Evolutionary conservation across 2,888 invertebrate species (phyloP).

Genomic region (Sminthurinus aureus): DNA sequence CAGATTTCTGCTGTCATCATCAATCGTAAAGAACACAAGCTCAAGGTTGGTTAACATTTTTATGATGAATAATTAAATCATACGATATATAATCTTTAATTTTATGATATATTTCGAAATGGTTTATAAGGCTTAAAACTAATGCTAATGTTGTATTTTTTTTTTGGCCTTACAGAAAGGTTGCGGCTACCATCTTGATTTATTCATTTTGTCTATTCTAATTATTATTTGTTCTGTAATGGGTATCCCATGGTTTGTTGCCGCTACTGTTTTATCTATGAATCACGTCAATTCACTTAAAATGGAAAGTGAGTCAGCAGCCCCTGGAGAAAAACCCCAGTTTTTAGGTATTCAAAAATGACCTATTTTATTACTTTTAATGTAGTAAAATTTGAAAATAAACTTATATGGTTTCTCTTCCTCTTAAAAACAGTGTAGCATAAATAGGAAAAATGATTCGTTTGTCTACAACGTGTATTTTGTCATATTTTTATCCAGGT

Average conservation of each 20-base stretch:
- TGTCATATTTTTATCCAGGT: too few species aligned
- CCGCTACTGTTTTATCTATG: constrained; percentile 96
- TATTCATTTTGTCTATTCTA: constrained; percentile 64
- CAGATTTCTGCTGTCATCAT: constrained; percentile 99
- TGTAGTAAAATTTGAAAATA: too few species aligned
- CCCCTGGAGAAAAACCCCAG: constrained; percentile 92
- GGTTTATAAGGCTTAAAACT: background rate
- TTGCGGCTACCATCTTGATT: constrained; percentile 67
- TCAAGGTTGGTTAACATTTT: constrained; percentile 70
- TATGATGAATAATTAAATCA: background rate
- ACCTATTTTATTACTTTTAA: too few species aligned
- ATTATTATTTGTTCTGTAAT: constrained; percentile 70
- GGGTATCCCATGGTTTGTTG: constrained; percentile 96
- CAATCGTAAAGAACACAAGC: constrained; percentile 96
- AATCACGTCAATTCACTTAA: constrained; percentile 97
- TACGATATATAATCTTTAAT: background rate
- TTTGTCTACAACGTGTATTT: too few species aligned
- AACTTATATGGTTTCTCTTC: too few species aligned
- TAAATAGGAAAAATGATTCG: too few species aligned
- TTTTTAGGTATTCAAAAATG: too few species aligned
- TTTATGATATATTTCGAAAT: background rate
- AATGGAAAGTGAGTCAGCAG: constrained; percentile 93
- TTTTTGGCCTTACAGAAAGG: constrained; percentile 63
- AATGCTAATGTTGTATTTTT: background rate
- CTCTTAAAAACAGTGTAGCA: too few species aligned